phyloP scores from a whole-genome alignment of 2,888 invertebrate species.

The Alitta virens region DNA sequence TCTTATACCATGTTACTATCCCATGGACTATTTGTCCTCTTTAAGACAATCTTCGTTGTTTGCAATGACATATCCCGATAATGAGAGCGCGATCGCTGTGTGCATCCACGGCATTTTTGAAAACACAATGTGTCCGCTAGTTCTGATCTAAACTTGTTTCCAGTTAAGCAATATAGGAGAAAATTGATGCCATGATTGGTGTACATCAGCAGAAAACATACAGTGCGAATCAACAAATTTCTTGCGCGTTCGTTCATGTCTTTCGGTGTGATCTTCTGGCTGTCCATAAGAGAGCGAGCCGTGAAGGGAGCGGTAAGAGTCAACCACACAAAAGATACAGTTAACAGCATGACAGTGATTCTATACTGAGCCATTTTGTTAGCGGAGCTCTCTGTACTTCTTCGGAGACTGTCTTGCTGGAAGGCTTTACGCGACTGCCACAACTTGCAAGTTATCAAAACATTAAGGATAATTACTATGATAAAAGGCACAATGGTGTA shows the following conservation, averaged over 20 bases:
- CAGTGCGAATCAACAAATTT: conserved; percentile 8
- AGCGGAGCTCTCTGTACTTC: not conserved
- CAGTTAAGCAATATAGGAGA: conserved; percentile 26
- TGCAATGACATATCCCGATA: not conserved
- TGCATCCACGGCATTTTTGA: not conserved
- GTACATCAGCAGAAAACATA: conserved; percentile 27
- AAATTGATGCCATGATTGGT: conserved; percentile 28
- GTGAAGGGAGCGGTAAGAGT: conserved; percentile 24
- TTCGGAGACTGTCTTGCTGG: not conserved
- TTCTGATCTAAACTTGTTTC: conserved; percentile 21
- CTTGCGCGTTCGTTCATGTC: not conserved
- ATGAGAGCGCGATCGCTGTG: not conserved
- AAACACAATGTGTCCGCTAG: conserved; percentile 1
- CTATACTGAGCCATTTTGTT: conserved; percentile 19
- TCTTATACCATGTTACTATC: not conserved
- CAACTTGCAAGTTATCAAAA: conserved; percentile 34
- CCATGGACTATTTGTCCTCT: not conserved
- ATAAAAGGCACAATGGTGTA: conserved; percentile 45
- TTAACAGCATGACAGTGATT: conserved; percentile 24
- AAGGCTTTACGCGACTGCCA: not conserved
- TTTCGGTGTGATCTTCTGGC: not conserved
- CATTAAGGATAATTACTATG: conserved; percentile 40
- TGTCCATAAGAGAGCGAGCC: not conserved
- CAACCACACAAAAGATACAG: conserved; percentile 28
- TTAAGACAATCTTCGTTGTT: not conserved